Evolutionary conservation across 2,797 vertebrate species (phyloP).

Genomic region (Naso thynnoides): DNA sequence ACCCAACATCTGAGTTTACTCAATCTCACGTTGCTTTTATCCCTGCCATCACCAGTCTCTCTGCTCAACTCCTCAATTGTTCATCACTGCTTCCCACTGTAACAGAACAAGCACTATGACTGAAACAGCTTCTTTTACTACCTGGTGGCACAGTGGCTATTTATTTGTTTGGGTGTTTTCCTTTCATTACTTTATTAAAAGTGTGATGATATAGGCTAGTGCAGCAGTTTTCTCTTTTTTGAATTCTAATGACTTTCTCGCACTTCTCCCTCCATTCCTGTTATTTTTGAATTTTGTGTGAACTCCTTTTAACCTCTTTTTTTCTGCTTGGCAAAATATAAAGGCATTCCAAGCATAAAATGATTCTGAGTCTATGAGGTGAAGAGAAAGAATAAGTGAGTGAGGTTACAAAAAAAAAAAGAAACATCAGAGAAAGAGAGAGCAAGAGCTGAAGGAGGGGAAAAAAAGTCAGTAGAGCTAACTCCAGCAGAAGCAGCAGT

Average conservation of each 20-base stretch:
- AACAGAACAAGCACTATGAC: constrained; percentile 10
- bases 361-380: constrained; percentile 12
- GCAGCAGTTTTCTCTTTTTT: constrained; percentile 23
- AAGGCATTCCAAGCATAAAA: constrained; percentile 14
- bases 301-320: constrained; percentile 1
- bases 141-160: constrained; percentile 38
- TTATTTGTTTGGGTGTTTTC: constrained; percentile 51
- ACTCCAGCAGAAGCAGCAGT: constrained; percentile 54
- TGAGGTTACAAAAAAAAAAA: constrained; percentile 27
- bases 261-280: neutral
- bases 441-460: too few species aligned
- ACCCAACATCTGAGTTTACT: constrained; percentile 49
- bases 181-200: constrained; percentile 46
- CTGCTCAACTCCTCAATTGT: constrained; percentile 9
- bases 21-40: constrained; percentile 31
- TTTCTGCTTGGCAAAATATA: constrained; percentile 4
- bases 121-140: constrained; percentile 7
- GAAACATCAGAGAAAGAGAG: neutral
- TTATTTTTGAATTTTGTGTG: neutral
- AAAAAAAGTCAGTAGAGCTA: constrained; percentile 40
- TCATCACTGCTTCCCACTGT: constrained; percentile 13
- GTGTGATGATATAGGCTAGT: neutral
- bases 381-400: constrained; percentile 8
- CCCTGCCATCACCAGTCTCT: neutral
- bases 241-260: constrained; percentile 1